phyloP scores from a whole-genome alignment of 1,140 invertebrate genomes.

The Anagrus nilaparvatae region DNA sequence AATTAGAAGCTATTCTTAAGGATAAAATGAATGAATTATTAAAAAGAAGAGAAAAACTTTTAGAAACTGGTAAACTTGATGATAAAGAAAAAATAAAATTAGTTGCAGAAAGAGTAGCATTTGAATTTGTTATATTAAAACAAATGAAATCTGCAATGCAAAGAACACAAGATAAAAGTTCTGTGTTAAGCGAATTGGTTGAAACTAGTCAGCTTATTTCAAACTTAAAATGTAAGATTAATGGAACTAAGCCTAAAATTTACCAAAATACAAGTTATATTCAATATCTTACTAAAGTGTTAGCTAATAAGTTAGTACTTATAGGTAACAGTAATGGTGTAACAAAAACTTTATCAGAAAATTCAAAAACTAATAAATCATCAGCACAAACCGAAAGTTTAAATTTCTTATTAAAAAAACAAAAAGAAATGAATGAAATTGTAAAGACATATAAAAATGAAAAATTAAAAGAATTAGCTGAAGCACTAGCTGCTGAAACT shows the following conservation, averaged over 20 bases:
- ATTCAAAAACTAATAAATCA: conserved; percentile 22
- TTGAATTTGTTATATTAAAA: conserved; percentile 58
- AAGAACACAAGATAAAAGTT: conserved; percentile 24
- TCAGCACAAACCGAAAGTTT: conserved; percentile 36
- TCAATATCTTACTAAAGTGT: conserved; percentile 53
- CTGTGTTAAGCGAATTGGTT: conserved; percentile 42
- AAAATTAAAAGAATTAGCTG: conserved; percentile 57
- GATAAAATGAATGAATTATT: conserved; percentile 55
- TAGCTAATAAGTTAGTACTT: conserved; percentile 49
- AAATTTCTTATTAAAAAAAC: conserved; percentile 49
- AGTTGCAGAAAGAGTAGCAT: conserved; percentile 64
- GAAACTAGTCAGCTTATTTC: conserved; percentile 65
- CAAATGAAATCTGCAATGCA: conserved; percentile 48
- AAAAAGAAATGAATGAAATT: conserved; percentile 49
- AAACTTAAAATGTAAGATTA: conserved; percentile 54
- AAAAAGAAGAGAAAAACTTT: conserved; percentile 48
- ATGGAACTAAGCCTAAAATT: conserved; percentile 44
- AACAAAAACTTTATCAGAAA: conserved; percentile 18
- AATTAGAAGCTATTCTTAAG: conserved; percentile 53
- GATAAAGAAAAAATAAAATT: conserved; percentile 55
- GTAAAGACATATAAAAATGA: conserved; percentile 54
- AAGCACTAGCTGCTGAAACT: conserved; percentile 53
- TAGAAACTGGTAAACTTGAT: conserved; percentile 52
- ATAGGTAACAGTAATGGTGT: conserved; percentile 22
- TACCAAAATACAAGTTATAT: conserved; percentile 46